A percentile compares a stretch with the other conserved stretches of the same genome.
Evolutionary conservation across 2,888 invertebrate species (phyloP).

Genomic region (Diaphora mendica): DNA sequence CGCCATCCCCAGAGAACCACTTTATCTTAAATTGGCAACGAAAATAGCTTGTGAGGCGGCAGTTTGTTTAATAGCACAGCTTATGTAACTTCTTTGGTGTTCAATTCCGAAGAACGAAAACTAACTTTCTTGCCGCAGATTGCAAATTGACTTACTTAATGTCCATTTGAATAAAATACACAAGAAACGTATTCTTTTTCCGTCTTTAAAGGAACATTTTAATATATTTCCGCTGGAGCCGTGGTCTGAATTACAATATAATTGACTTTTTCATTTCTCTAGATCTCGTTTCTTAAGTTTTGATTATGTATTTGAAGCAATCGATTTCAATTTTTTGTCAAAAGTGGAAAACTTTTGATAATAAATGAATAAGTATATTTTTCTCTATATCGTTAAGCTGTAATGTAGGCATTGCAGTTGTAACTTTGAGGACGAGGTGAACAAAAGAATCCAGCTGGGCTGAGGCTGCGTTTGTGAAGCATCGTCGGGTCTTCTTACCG

Average conservation of each 20-base stretch:
- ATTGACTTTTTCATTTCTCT: conserved; percentile 1
- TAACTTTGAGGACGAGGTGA: too few species aligned
- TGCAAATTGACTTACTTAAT: conserved; percentile 44
- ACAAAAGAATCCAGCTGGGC: too few species aligned
- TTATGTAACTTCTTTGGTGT: conserved; percentile 48
- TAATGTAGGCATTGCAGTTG: background rate
- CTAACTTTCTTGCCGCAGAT: conserved; percentile 45
- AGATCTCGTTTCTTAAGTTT: conserved; percentile 3
- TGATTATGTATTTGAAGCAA: background rate
- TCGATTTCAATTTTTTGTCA: background rate
- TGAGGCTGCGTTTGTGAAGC: too few species aligned
- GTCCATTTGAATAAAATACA: conserved; percentile 32
- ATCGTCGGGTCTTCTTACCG: too few species aligned
- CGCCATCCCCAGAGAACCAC: conserved; percentile 54
- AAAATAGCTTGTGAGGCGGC: conserved; percentile 57
- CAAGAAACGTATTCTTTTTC: conserved; percentile 21
- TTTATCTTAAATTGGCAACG: conserved; percentile 59
- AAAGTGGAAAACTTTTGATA: background rate
- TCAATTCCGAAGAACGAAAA: conserved; percentile 33
- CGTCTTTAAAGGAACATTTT: conserved; percentile 5
- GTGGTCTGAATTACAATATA: conserved; percentile 10
- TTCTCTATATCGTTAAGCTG: background rate
- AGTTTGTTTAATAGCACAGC: conserved; percentile 60
- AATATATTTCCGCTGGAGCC: conserved; percentile 8
- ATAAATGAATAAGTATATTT: background rate